Evolutionary conservation across 2,888 invertebrate genomes (phyloP).

Genomic region (Charanyca ferruginea): DNA sequence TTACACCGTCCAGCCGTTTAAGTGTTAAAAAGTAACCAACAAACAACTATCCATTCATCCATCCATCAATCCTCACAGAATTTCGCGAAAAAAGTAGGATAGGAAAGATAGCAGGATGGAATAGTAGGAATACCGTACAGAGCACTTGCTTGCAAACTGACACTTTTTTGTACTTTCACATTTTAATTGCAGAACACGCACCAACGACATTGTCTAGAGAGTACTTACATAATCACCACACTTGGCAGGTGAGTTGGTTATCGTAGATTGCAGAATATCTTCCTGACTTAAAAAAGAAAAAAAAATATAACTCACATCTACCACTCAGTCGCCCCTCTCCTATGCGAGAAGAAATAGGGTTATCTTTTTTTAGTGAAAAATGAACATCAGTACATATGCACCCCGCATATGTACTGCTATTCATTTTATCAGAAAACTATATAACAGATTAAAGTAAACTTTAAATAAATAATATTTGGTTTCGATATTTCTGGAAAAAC

Average conservation of each 20-base stretch:
- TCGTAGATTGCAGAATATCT: slow-evolving; percentile 3
- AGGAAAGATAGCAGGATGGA: too few species aligned
- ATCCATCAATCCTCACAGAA: too few species aligned
- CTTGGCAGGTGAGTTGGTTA: slow-evolving; percentile 11
- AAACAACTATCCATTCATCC: too few species aligned
- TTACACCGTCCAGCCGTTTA: too few species aligned
- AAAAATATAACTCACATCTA: background rate
- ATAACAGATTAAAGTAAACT: too few species aligned
- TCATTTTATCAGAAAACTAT: background rate
- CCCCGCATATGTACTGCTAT: background rate
- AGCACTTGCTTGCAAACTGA: slow-evolving; percentile 33
- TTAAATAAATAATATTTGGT: too few species aligned
- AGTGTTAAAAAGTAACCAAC: too few species aligned
- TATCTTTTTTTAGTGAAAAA: slow-evolving; percentile 1
- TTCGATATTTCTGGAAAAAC: too few species aligned
- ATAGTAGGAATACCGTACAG: too few species aligned
- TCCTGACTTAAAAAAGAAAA: background rate
- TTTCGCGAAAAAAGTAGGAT: too few species aligned
- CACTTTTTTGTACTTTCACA: slow-evolving; percentile 24
- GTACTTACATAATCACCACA: background rate
- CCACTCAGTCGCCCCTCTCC: background rate
- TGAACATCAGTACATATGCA: too few species aligned
- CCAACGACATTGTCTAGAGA: background rate
- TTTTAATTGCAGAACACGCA: background rate
- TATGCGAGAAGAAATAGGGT: background rate